Percentiles rank a stretch among this genome's conserved stretches.
Conservation (phyloP, 2,797 vertebrate species). For the Gorsachius magnificus region DNA sequence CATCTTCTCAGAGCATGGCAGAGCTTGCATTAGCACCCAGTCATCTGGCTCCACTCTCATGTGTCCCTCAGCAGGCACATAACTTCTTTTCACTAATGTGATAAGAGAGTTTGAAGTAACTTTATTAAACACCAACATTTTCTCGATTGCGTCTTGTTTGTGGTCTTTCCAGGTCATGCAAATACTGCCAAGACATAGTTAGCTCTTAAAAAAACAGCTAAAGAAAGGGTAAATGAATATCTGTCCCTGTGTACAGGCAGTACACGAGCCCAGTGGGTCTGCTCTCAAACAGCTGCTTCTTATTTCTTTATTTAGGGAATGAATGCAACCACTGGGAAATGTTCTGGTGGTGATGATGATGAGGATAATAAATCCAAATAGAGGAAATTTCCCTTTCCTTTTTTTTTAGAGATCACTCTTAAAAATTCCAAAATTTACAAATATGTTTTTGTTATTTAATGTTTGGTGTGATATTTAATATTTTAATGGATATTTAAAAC, state of each 20-base stretch:
- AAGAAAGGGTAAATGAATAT: neutral
- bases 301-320: neutral
- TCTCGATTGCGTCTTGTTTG: neutral
- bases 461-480: neutral
- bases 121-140: neutral
- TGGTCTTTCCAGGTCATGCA: neutral
- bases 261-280: neutral
- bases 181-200: neutral
- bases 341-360: neutral
- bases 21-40: neutral
- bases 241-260: neutral
- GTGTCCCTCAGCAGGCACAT: neutral
- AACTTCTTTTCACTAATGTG: neutral
- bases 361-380: neutral
- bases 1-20: neutral
- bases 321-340: neutral
- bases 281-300: neutral
- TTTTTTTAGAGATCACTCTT: neutral
- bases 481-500: neutral
- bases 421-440: neutral
- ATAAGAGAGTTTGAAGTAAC: neutral
- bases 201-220: neutral
- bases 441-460: neutral
- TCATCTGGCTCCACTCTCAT: neutral
- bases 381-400: neutral